These are phyloP conservation scores for Hemicentrotus pulcherrimus DNA, from an alignment of 35 echinoderm and acorn worm genomes.

Conservation along the genomic window DNA sequence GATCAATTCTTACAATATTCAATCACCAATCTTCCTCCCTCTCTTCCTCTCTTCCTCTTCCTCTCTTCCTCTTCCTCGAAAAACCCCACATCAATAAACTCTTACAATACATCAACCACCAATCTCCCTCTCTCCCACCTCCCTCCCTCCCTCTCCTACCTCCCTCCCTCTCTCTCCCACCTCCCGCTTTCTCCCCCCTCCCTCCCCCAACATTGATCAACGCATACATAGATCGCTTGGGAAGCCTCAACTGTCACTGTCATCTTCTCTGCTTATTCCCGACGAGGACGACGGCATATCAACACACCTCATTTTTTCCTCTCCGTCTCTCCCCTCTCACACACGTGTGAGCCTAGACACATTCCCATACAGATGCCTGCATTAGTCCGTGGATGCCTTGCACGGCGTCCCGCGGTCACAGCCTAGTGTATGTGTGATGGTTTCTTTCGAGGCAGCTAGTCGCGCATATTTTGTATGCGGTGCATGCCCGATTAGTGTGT, in stretches of 20 bases:
- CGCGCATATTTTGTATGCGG: conserved; percentile 1
- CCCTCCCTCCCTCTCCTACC: too few relatives aligned
- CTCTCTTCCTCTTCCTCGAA: too few relatives aligned
- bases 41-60: too few relatives aligned
- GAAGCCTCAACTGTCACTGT: background rate
- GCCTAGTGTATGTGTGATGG: background rate
- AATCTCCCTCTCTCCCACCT: too few relatives aligned
- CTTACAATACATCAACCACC: too few relatives aligned
- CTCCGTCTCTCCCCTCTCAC: background rate
- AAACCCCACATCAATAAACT: too few relatives aligned
- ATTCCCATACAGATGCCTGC: background rate
- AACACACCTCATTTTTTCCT: background rate
- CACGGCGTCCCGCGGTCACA: background rate
- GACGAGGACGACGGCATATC: background rate
- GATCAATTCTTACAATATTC: too few relatives aligned
- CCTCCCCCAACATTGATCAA: background rate
- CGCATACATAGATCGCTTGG: background rate
- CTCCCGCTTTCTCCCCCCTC: too few relatives aligned
- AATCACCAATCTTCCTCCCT: too few relatives aligned
- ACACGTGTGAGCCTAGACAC: background rate
- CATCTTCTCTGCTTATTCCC: background rate
- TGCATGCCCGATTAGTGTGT: background rate
- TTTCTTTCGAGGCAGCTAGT: background rate
- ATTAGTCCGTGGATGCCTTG: background rate
- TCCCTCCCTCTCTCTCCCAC: background rate